Conservation (phyloP, 1,140 invertebrate genomes). For the Papilio aristodemus region DNA sequence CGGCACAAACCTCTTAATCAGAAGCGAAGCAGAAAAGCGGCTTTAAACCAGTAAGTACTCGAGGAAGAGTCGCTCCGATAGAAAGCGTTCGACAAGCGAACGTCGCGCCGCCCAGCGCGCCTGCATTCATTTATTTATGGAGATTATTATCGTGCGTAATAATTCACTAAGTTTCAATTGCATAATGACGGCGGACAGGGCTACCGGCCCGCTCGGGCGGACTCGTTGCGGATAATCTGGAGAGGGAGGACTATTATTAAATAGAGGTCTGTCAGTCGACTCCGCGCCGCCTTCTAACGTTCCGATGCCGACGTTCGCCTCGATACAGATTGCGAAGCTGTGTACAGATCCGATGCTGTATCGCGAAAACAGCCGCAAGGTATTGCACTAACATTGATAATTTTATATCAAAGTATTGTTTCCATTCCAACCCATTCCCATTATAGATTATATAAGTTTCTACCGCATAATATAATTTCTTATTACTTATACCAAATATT, state of each 20-base stretch:
- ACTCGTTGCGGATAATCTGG: constrained; percentile 68
- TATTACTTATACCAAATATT: too few species aligned
- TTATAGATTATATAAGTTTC: not conserved
- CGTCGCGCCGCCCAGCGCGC: constrained; percentile 48
- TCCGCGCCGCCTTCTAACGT: constrained; percentile 50
- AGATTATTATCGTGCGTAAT: constrained; percentile 79
- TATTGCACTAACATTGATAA: constrained; percentile 13
- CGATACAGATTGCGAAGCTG: constrained; percentile 1
- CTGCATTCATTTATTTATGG: constrained; percentile 74
- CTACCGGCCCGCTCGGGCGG: constrained; percentile 70
- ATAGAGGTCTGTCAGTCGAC: constrained; percentile 68
- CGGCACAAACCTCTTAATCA: constrained; percentile 23
- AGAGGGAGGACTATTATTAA: constrained; percentile 70
- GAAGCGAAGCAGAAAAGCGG: constrained; percentile 26
- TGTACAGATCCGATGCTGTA: constrained; percentile 13
- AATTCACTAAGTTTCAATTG: constrained; percentile 81
- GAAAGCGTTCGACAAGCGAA: constrained; percentile 40
- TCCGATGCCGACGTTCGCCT: constrained; percentile 35
- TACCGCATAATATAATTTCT: too few species aligned
- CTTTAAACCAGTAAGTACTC: constrained; percentile 23
- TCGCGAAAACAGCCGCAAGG: constrained; percentile 17
- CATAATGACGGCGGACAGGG: constrained; percentile 74
- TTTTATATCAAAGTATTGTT: not conserved
- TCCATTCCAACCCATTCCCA: not conserved
- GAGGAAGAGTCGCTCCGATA: constrained; percentile 35